A percentile compares a stretch with the other conserved stretches of the same genome.
These are phyloP conservation scores for Listronotus bonariensis DNA, from an alignment of 1,140 invertebrate genomes.

Conservation along the genomic window DNA sequence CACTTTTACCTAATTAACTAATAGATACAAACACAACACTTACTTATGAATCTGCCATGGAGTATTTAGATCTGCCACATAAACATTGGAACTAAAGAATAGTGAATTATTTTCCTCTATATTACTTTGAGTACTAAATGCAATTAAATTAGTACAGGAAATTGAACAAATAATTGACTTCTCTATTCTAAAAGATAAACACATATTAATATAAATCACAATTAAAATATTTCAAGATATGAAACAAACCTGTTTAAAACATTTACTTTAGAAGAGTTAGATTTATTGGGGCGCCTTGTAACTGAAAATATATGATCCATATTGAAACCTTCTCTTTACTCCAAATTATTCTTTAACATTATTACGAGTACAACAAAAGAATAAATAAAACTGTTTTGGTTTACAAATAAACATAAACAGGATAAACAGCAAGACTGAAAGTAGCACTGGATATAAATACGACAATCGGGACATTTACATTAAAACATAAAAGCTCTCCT, in stretches of 20 bases:
- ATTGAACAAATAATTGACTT: slow-evolving; percentile 66
- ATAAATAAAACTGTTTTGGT: not conserved
- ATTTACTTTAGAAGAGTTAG: slow-evolving; percentile 38
- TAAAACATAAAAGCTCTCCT: not conserved
- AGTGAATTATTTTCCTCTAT: slow-evolving; percentile 67
- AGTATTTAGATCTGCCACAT: slow-evolving; percentile 84
- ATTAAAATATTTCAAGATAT: not conserved
- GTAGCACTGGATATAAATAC: too few species aligned
- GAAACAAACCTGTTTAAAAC: slow-evolving; percentile 43
- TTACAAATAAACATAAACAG: too few species aligned
- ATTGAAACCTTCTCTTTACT: not conserved
- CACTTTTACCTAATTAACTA: not conserved
- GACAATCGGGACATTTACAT: not conserved
- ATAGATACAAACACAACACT: slow-evolving; percentile 41
- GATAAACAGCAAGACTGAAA: too few species aligned
- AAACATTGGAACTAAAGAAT: slow-evolving; percentile 78
- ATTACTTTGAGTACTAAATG: slow-evolving; percentile 76
- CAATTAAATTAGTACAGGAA: slow-evolving; percentile 78
- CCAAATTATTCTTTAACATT: slow-evolving; percentile 1
- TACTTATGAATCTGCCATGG: slow-evolving; percentile 82
- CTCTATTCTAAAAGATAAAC: slow-evolving; percentile 43
- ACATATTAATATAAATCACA: too few species aligned
- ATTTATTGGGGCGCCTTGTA: slow-evolving; percentile 45
- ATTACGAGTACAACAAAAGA: not conserved
- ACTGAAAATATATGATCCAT: slow-evolving; percentile 53